Base-by-base conservation (phyloP, 2,888 invertebrate genomes). In the Eristalis tenax region DNA sequence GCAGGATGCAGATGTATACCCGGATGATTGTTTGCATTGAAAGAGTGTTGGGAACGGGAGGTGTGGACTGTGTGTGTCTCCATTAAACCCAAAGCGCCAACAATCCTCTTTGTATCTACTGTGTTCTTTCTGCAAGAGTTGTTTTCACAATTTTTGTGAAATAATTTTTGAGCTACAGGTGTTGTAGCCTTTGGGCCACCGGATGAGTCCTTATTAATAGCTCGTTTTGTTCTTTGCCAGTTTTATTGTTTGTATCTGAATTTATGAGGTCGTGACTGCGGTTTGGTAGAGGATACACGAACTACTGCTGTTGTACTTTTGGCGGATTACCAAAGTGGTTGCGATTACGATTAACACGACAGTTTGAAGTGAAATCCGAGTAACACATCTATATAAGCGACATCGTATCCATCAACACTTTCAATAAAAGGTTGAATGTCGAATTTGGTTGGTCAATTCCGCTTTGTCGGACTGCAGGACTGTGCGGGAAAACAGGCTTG, bases 1-100 rank as follows among this genome's bases (percentile, higher is more conserved):
- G 59, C 83, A 83, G 86, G 86, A 78, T 86, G 70, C 69, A 65
- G 78, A 82, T 86, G 76, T 63, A 70, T 68, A 75, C 50, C 65
- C 43, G 15, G 32, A 68, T 73, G 68, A 76, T 71, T 73, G 71
- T 76, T 82, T 43, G 64, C 18, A 71, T 22, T 57, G 66, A 50
- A 50, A 50, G 68, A 59, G 43, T 4, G 22, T 38, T 59, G n/a
- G 13, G 13, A 10, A 15, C 3, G 15, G 40, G 13, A n/a, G 40
- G n/a, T 15, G n/a, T 43, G 69, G 50, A 71, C 69, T 65, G 13
- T 69, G 35, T 64, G 59, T 18, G 43, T 64, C 74, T 74, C 73
- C 35, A 79, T 79, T 79, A 43, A 68, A 78, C 65, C 66, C 11
- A 83, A 64, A 74, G 69, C 43, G 74, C 40, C 18, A 61, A 61